Conservation (phyloP, 2,797 vertebrate species). For the Pipistrellus pygmaeus region DNA sequence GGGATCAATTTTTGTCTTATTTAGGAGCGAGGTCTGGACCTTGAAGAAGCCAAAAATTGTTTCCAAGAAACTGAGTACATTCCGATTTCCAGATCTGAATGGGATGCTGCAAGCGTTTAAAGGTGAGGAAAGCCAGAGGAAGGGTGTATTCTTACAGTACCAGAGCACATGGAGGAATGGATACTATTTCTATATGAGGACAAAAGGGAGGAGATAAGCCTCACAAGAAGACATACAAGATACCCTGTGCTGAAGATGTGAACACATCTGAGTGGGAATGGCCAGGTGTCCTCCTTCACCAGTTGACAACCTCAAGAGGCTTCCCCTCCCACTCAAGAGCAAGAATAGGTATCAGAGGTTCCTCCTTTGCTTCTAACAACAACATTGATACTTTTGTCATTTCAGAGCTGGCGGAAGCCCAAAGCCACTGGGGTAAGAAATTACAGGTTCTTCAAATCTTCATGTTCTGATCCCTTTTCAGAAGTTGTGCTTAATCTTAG, state of each 20-base stretch:
- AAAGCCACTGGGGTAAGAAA: slow-evolving; percentile 35
- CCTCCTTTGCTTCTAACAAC: background rate
- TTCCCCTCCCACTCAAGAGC: background rate
- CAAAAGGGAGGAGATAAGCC: background rate
- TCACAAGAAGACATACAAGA: background rate
- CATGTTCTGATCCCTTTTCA: background rate
- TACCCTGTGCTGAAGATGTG: background rate
- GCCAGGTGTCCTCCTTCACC: background rate
- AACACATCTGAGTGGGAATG: background rate
- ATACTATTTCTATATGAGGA: background rate
- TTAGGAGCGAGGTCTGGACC: background rate
- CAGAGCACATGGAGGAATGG: background rate
- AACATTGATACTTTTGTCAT: background rate
- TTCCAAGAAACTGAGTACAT: background rate
- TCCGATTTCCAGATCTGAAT: background rate
- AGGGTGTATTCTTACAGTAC: background rate
- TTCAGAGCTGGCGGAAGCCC: slow-evolving; percentile 40
- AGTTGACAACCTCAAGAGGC: background rate
- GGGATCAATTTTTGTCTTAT: background rate
- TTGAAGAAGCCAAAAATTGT: background rate
- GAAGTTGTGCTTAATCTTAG: background rate
- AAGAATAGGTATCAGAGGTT: background rate
- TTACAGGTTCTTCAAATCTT: background rate
- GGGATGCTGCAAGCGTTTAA: fast-evolving
- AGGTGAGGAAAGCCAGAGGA: background rate